Base-by-base conservation (phyloP, 1,140 invertebrate genomes). In the Heterodera carotae region DNA sequence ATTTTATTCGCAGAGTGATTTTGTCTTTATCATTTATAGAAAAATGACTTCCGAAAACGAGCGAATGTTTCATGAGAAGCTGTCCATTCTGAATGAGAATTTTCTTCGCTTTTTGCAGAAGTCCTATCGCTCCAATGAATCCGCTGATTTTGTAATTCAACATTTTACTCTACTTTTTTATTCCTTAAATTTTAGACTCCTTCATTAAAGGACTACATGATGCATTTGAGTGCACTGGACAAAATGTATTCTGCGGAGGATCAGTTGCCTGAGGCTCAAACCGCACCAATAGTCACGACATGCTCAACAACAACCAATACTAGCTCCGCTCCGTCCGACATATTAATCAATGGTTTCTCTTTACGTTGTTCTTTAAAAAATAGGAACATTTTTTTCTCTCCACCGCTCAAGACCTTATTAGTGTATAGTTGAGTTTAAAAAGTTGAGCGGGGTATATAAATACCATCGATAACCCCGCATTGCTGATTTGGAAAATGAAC, bases 31-130 rank as follows among this genome's bases (percentile, higher is more conserved):
- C 15, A 5, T 56, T 22, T 56, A 22, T 56, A 22, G 6, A 43
- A 12, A 56, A 56, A 56, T 56, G 48, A 22, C 48, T 22, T 22
- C 48, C 62, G 62, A 66, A 27, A 29, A 66, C 12, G 62, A 29
- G 33, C 62, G 62, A 29, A 27, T 64, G 10, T 74, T 74, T 34
- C 48, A 29, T 6, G 72, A 74, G 39, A 74, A 74, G 5, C 56
- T 74, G 34, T 59, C 72, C 33, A 74, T 74, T 59, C 33, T 74
- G 64, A 74, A 74, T 62, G 72, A 74, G 34, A 64, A 74, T 34
- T 56, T 74, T 74, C 27, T 74, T 8, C 59, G 39, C 22, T 74
- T 74, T 74, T 25, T 74, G 64, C 72, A 62, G n/a, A 74, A 74
- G 27, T 8, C 59, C 18, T 25, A 74, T 29, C 22, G 31, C 36